These are phyloP conservation scores for Epinotia ramella DNA, from an alignment of 2,888 invertebrate genomes.

Conservation along the genomic window DNA sequence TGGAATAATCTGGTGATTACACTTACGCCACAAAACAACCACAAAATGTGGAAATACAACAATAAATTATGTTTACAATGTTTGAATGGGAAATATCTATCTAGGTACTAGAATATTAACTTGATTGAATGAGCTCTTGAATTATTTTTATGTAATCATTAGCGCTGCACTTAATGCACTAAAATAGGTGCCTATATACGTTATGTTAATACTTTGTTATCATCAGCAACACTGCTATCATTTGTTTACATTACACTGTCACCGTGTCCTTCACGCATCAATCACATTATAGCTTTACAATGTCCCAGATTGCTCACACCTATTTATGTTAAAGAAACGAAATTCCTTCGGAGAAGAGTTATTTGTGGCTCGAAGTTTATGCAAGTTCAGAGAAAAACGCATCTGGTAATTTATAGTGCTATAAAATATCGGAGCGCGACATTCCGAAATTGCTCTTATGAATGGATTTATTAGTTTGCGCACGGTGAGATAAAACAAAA, in stretches of 20 bases:
- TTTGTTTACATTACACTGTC: constrained; percentile 37
- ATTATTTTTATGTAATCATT: background rate
- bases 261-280: constrained; percentile 37
- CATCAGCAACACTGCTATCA: constrained; percentile 19
- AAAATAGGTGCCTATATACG: background rate
- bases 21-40: background rate
- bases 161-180: background rate
- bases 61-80: background rate
- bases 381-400: constrained; percentile 1
- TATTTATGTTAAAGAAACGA: background rate
- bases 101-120: background rate
- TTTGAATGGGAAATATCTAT: no score
- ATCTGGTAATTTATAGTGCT: background rate
- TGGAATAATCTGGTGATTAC: no score
- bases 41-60: background rate
- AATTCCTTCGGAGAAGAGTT: background rate
- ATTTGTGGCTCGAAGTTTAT: background rate
- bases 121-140: background rate
- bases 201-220: background rate
- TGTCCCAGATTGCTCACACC: constrained; percentile 16
- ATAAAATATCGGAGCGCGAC: background rate
- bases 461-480: background rate
- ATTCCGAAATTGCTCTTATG: background rate
- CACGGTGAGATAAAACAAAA: background rate
- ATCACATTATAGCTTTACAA: background rate